Percentiles rank a stretch among this genome's conserved stretches.
phyloP scores from a whole-genome alignment of 2,888 invertebrate genomes.

The Acutogordius australiensis region DNA sequence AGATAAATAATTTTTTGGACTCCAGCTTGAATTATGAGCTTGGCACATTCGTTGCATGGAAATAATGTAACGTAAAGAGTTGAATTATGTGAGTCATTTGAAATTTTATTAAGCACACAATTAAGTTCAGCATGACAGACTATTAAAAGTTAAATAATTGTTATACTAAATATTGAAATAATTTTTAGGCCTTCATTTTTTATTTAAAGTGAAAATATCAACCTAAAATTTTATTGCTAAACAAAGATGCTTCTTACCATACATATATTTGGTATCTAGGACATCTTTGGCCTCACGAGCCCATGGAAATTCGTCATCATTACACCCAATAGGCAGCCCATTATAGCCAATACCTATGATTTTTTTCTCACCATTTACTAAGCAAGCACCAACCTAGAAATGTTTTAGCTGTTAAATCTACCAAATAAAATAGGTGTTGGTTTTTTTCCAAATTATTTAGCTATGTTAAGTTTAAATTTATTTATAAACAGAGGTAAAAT shows the following conservation, averaged over 20 bases:
- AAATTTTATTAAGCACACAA: slow-evolving; percentile 67
- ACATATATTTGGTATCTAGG: slow-evolving; percentile 48
- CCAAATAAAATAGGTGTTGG: not conserved
- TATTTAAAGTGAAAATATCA: too few species aligned
- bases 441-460: not conserved
- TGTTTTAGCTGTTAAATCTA: too few species aligned
- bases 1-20: slow-evolving; percentile 32
- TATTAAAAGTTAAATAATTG: slow-evolving; percentile 25
- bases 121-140: slow-evolving; percentile 95
- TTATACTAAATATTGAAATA: not conserved
- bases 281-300: slow-evolving; percentile 33
- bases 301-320: slow-evolving; percentile 69
- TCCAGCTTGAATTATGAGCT: slow-evolving; percentile 72
- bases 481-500: not conserved
- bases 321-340: slow-evolving; percentile 69
- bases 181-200: not conserved
- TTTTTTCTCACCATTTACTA: slow-evolving; percentile 52
- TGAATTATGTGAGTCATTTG: slow-evolving; percentile 42
- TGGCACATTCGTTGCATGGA: slow-evolving; percentile 91
- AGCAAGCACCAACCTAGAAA: slow-evolving; percentile 46
- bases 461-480: not conserved
- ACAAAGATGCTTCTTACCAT: slow-evolving; percentile 34
- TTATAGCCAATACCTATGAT: slow-evolving; percentile 84
- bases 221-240: not conserved
- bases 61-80: slow-evolving; percentile 61